phyloP scores from a whole-genome alignment of 2,113 vertebrate genomes.

The Sylvia atricapilla region DNA sequence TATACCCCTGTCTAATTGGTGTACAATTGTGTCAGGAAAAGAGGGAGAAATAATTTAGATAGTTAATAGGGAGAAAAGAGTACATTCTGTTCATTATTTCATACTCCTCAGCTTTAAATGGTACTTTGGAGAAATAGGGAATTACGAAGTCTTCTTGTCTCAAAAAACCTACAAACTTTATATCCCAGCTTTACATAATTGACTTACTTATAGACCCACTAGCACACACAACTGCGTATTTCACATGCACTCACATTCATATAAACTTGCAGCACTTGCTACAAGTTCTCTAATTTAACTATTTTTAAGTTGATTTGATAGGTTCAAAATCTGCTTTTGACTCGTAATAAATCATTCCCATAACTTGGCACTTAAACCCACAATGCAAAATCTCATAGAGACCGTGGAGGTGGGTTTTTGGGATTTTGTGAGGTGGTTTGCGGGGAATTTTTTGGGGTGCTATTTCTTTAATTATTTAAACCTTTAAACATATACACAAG shows the following conservation, averaged over 20 bases:
- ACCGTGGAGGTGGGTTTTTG: not conserved
- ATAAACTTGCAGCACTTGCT: not conserved
- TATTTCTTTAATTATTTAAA: not conserved
- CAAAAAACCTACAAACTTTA: not conserved
- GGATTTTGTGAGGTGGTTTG: not conserved
- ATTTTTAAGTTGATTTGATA: not conserved
- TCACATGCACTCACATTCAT: not conserved
- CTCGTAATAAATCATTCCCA: not conserved
- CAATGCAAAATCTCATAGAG: not conserved
- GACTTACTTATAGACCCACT: not conserved
- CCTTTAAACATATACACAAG: not conserved
- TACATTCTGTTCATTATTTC: not conserved
- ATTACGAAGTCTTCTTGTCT: not conserved
- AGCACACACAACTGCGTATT: not conserved
- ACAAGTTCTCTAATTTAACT: not conserved
- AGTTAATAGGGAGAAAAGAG: not conserved
- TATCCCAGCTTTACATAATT: not conserved
- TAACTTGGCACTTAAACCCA: not conserved
- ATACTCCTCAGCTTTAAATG: not conserved
- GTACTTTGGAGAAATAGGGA: not conserved
- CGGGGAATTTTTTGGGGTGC: not conserved
- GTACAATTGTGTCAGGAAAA: slow-evolving; percentile 17
- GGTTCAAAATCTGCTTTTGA: not conserved
- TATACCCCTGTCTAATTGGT: slow-evolving; percentile 46
- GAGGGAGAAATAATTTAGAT: not conserved